Base-by-base conservation (phyloP, 2,797 vertebrate genomes). In the Spinus olivaceus region DNA sequence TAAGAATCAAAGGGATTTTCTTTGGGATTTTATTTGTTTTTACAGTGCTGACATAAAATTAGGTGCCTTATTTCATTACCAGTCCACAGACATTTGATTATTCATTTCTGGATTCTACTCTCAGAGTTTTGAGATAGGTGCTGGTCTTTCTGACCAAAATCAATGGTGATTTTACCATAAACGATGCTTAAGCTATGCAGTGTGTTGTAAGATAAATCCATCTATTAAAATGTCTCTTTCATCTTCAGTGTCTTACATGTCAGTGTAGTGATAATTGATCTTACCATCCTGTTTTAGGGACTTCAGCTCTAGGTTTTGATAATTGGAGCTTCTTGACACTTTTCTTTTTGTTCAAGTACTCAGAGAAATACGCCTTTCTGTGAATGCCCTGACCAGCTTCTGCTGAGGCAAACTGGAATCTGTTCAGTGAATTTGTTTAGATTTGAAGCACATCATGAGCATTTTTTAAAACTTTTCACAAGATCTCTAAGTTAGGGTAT, bases 21-120 rank as follows among this genome's bases (percentile, higher is more conserved):
- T 49, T 51, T 30, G 6, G 12, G 3, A 1, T 23, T 49, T 47
- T 64, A 3, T 42, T 67, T 72, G 1, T 19, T 76, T 92, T 73
- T 39, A 59, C 4, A 10, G 5, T 35, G 9, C 6, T 51, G 19
- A 25, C 6, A 22, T 25, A 39, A 82, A 80, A 65, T 37, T 8
- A 53, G 35, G 28, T 25, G 10, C 35, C 13, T 44, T 9, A 33
- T 77, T 57, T 79, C 9, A 46, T 50, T 65, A 27, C 7, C 2
- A 30, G 14, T 37, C 22, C 27, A 44, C 8, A 63, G 25, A 16
- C 0, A 1, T 23, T 59, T 59, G 25, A 60, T 19, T 81, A 19
- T 3, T 2, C 4, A 19, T 63, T 81, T 78, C 41, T 60, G 6
- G 1, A 12, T 35, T 25, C 2, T 77, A 3, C 1, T 70, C 2